phyloP scores from a whole-genome alignment of 2,888 invertebrate genomes.

The Trichacis sp. region DNA sequence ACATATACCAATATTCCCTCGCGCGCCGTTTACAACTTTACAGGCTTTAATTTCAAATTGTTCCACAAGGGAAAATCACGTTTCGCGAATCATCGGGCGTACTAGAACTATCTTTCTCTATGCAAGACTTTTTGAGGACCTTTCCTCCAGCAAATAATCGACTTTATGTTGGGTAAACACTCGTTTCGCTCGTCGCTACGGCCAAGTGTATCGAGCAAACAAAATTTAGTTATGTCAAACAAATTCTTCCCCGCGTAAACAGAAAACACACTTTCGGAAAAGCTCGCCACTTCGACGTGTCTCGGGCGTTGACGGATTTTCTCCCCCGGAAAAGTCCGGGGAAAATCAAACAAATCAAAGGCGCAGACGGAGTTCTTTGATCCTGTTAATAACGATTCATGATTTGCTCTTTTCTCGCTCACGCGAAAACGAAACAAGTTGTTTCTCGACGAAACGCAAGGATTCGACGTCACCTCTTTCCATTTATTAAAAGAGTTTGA shows the following conservation, averaged over 20 bases:
- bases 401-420: not conserved
- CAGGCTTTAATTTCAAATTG: not conserved
- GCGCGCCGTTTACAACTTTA: not conserved
- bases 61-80: no score
- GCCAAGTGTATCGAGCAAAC: slow-evolving; percentile 36
- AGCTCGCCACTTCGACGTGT: slow-evolving; percentile 18
- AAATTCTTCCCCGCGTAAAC: slow-evolving; percentile 36
- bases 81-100: no score
- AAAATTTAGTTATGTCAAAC: slow-evolving; percentile 41
- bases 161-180: slow-evolving; percentile 30
- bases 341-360: slow-evolving; percentile 40
- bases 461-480: not conserved
- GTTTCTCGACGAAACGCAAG: not conserved
- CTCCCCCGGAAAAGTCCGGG: slow-evolving; percentile 19
- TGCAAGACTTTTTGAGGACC: slow-evolving; percentile 16
- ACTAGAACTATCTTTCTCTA: no score
- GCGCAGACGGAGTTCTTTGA: slow-evolving; percentile 23
- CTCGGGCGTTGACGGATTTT: slow-evolving; percentile 35
- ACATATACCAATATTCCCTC: not conserved
- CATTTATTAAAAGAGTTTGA: not conserved
- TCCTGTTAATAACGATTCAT: not conserved
- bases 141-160: slow-evolving; percentile 31
- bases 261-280: slow-evolving; percentile 16
- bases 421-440: not conserved
- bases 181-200: slow-evolving; percentile 28